A percentile compares a stretch with the other conserved stretches of the same genome.
Evolutionary conservation across 2,113 vertebrate genomes (phyloP).

Genomic region (Sturnira hondurensis): DNA sequence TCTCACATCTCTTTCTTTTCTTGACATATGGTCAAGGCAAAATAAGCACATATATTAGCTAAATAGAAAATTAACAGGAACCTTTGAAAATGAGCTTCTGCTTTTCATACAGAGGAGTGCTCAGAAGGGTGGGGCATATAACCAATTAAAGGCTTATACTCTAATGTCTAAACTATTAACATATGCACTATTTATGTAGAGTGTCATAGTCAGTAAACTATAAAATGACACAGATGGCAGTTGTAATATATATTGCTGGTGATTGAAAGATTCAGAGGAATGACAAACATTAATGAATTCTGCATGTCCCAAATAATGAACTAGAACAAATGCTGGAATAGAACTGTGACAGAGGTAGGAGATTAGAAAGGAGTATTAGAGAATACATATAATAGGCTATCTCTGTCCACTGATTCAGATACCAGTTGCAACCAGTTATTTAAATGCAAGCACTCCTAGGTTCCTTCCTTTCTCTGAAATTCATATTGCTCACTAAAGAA

Average conservation of each 20-base stretch:
- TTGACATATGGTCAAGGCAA: conserved; percentile 45
- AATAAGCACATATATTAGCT: conserved; percentile 40
- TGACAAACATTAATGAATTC: conserved; percentile 73
- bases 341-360: conserved; percentile 50
- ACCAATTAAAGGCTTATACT: conserved; percentile 46
- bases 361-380: conserved; percentile 30
- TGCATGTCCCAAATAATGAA: conserved; percentile 69
- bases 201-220: conserved; percentile 1
- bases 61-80: conserved; percentile 62
- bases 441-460: neutral
- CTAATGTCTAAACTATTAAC: neutral
- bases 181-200: conserved; percentile 36
- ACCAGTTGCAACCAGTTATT: neutral
- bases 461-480: neutral
- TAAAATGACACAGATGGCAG: conserved; percentile 48
- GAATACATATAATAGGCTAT: neutral
- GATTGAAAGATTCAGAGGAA: conserved; percentile 73
- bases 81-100: conserved; percentile 18
- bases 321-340: conserved; percentile 59
- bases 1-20: conserved; percentile 29
- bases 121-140: neutral
- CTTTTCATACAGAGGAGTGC: neutral
- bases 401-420: conserved; percentile 16
- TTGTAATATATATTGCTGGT: conserved; percentile 64
- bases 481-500: neutral